Base-by-base conservation (phyloP, 2,113 vertebrate genomes). In the Osmerus eperlanus region DNA sequence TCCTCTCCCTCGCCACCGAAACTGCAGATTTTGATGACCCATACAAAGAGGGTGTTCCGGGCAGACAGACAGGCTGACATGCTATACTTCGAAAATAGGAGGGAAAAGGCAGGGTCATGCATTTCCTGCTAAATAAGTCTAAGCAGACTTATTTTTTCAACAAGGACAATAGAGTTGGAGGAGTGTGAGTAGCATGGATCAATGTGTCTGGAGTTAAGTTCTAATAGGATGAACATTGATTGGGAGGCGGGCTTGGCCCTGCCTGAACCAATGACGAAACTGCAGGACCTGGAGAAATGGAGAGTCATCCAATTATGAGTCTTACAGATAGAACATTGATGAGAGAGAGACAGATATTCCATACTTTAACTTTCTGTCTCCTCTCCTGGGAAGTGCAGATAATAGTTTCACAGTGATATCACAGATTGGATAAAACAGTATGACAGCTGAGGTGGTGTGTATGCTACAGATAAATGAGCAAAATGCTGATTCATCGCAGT, bases 11-110 rank as follows among this genome's bases (percentile, higher is more conserved):
- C 85, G 80, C 61, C 67, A 23, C 71, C 12, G 90, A 87, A 91
- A 90, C 85, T 81, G 12, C 75, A 89, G 87, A 89, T 83, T 88
- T 70, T 88, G 86, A 89, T 74, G 87, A 91, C 90, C 75, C 71
- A 4, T 79, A 82, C 83, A 85, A 83, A 90, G 86, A 73, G 65
- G 75, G 65, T 78, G 75, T n/a, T 54, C 73, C 71, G 32, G 61
- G 11, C 61, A 55, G 59, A 67, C 41, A 19, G 58, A 74, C 7
- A 47, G 41, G 41, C 41, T 47, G 41, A 11, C 41, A 47, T 47
- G 41, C 41, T 47, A 47, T 47, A 11, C 41, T 47, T 47, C 0
- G 8, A 47, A 12, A 47, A 47, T 47, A 47, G 41, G 9, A 47
- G 25, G 1, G 7, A 47, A 9, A 47, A 51, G 19, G 58, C 32